These are phyloP conservation scores for Epinephelus malabaricus DNA, from an alignment of 2,797 vertebrate species.

Conservation along the genomic window DNA sequence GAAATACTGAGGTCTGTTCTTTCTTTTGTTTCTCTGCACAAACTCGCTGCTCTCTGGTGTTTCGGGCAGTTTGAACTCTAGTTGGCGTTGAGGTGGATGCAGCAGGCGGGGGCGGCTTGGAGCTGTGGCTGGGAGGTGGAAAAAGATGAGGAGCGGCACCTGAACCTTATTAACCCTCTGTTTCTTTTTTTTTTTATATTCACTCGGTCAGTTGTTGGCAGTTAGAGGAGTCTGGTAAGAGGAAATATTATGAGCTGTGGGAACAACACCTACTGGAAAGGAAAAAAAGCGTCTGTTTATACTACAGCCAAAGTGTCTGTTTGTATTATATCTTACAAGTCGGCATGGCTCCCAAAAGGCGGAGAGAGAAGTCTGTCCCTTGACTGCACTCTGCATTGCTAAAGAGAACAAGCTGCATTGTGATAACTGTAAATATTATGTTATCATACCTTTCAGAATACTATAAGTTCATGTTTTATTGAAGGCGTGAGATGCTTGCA, in stretches of 20 bases:
- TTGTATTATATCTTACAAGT: constrained; percentile 62
- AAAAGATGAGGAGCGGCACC: constrained; percentile 36
- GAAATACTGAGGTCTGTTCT: constrained; percentile 9
- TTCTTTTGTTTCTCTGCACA: neutral
- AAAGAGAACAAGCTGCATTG: constrained; percentile 53
- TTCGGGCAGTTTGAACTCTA: constrained; percentile 40
- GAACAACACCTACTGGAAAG: constrained; percentile 37
- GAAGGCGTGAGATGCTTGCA: constrained; percentile 49
- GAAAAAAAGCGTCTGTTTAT: constrained; percentile 36
- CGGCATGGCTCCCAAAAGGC: constrained; percentile 49
- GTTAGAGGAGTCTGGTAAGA: constrained; percentile 36
- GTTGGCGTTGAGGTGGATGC: constrained; percentile 5
- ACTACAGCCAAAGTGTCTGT: constrained; percentile 63
- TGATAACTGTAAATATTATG: constrained; percentile 70
- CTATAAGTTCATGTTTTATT: constrained; percentile 73
- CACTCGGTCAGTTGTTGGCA: constrained; percentile 48
- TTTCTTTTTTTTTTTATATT: constrained; percentile 15
- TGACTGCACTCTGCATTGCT: constrained; percentile 44
- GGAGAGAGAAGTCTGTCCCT: constrained; percentile 53
- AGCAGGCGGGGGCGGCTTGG: constrained; percentile 18
- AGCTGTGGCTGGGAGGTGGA: constrained; percentile 30
- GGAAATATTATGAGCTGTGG: constrained; percentile 32
- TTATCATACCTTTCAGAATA: constrained; percentile 68
- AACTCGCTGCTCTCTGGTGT: neutral
- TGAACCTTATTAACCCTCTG: constrained; percentile 68